phyloP scores from a whole-genome alignment of 2,797 vertebrate genomes.

The Hyperoplus immaculatus region DNA sequence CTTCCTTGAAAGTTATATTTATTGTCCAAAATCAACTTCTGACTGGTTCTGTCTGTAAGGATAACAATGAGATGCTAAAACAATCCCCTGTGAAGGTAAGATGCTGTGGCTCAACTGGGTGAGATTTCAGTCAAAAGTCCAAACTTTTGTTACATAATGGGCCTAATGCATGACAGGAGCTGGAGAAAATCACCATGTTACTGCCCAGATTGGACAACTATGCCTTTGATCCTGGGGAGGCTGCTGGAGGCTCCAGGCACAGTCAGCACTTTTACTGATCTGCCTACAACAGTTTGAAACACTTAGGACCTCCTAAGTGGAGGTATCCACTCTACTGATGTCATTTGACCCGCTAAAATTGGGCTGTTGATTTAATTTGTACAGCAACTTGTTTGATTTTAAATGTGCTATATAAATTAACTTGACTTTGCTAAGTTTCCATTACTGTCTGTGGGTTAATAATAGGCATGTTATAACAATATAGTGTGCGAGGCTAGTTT shows the following conservation, averaged over 20 bases:
- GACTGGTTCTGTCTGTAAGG: constrained; percentile 33
- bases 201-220: constrained; percentile 65
- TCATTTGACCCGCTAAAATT: too few species aligned
- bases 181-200: constrained; percentile 63
- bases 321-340: constrained; percentile 13
- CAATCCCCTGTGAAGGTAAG: constrained; percentile 33
- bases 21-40: constrained; percentile 30
- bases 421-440: neutral
- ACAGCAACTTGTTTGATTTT: too few species aligned
- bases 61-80: constrained; percentile 36
- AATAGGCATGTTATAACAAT: neutral
- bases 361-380: too few species aligned
- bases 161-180: constrained; percentile 64
- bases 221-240: constrained; percentile 63
- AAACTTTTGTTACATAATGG: constrained; percentile 69
- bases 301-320: constrained; percentile 20
- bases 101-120: constrained; percentile 47
- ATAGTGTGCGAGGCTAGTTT: neutral
- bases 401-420: too few species aligned
- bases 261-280: constrained; percentile 52
- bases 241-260: constrained; percentile 31
- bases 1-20: neutral
- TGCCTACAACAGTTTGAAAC: constrained; percentile 19
- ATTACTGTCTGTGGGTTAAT: neutral
- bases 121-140: constrained; percentile 42